These are phyloP conservation scores for Vesta saturnalis DNA, from an alignment of 2,888 invertebrate genomes.

Conservation along the genomic window DNA sequence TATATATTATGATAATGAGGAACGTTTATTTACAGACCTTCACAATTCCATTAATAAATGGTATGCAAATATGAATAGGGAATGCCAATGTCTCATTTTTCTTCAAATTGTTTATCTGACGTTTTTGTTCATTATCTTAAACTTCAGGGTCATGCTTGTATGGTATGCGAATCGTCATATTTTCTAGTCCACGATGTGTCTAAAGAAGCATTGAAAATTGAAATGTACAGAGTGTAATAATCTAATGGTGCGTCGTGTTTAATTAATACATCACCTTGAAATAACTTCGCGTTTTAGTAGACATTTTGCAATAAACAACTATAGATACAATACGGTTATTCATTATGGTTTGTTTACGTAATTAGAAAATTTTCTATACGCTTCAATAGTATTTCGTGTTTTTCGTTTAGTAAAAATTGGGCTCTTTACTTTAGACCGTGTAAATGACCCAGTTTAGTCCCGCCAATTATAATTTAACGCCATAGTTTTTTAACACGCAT, in stretches of 20 bases:
- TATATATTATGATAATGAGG: slow-evolving; percentile 3
- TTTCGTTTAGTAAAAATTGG: not conserved
- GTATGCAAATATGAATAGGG: not conserved
- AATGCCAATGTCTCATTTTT: not conserved
- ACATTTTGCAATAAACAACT: slow-evolving; percentile 38
- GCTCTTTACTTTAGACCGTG: too few species aligned
- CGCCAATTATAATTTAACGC: not conserved
- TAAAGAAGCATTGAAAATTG: too few species aligned
- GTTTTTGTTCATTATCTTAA: too few species aligned
- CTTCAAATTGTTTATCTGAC: not conserved
- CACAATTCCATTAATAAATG: not conserved
- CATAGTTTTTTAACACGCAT: not conserved
- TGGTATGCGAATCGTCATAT: too few species aligned
- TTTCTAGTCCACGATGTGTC: too few species aligned
- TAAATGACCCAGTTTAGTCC: not conserved
- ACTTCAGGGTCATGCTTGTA: too few species aligned
- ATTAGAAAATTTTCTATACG: not conserved
- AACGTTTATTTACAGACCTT: slow-evolving; percentile 8
- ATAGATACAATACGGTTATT: slow-evolving; percentile 3
- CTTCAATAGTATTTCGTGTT: too few species aligned
- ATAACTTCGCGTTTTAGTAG: slow-evolving; percentile 36
- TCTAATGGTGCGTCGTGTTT: slow-evolving; percentile 12
- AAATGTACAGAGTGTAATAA: not conserved
- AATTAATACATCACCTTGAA: slow-evolving; percentile 40
- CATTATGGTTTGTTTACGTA: slow-evolving; percentile 14